Evolutionary conservation across 2,888 invertebrate genomes (phyloP).

Genomic region (Tenthredo amoena): DNA sequence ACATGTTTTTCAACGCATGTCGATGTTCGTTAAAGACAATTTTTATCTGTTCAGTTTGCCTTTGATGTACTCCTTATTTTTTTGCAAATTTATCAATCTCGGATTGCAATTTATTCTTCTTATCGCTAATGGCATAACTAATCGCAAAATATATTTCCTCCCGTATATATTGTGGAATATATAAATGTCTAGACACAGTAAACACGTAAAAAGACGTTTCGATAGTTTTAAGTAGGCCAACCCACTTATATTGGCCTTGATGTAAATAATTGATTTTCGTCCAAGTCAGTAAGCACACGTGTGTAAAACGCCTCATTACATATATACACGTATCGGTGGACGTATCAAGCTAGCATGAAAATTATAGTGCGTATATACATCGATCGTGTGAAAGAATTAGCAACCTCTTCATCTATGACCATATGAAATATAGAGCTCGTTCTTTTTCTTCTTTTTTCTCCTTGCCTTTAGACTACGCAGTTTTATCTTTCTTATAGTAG

Average conservation of each 20-base stretch:
- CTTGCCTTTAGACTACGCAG: background rate
- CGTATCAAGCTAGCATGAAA: background rate
- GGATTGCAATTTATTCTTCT: background rate
- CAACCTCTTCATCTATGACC: background rate
- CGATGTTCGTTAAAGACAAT: background rate
- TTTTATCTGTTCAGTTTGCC: background rate
- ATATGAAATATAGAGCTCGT: background rate
- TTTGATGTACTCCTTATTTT: background rate
- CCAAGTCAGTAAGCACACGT: background rate
- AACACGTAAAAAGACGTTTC: background rate
- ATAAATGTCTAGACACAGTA: background rate
- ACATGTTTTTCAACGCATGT: background rate
- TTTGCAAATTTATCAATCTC: background rate
- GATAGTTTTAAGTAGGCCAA: conserved; percentile 32
- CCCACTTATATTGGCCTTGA: background rate
- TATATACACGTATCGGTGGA: background rate
- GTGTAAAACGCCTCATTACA: background rate
- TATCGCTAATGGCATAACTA: background rate
- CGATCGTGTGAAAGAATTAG: background rate
- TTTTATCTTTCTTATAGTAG: background rate
- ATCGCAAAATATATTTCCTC: background rate
- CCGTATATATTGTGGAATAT: background rate
- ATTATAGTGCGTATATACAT: background rate
- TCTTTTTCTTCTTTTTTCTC: background rate
- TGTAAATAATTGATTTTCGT: conserved; percentile 41